phyloP scores from a whole-genome alignment of 2,113 vertebrate species.

The Platysternon megacephalum region DNA sequence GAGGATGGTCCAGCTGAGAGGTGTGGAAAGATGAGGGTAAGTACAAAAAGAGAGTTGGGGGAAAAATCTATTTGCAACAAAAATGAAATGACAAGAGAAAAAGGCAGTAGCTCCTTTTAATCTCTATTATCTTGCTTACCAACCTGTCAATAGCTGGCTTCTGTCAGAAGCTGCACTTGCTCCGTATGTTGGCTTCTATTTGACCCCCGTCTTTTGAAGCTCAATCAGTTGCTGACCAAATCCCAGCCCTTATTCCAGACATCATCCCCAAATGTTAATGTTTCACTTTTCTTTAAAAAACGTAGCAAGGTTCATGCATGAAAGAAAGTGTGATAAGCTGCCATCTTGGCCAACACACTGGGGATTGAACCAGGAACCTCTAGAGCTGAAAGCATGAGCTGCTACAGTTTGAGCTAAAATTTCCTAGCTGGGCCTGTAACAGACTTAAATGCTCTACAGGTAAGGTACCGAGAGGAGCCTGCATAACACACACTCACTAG shows the following conservation, averaged over 20 bases:
- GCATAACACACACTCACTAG: accelerated
- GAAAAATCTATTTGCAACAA: not conserved
- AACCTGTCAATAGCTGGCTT: not conserved
- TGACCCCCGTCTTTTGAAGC: not conserved
- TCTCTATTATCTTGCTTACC: not conserved
- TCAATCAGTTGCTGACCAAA: not conserved
- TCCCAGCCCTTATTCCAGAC: not conserved
- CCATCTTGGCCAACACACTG: not conserved
- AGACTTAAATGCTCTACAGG: not conserved
- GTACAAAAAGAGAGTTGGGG: not conserved
- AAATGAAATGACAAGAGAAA: not conserved
- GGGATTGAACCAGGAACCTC: not conserved
- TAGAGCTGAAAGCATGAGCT: not conserved
- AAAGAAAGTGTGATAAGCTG: not conserved
- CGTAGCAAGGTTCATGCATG: accelerated
- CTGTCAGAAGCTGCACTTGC: not conserved
- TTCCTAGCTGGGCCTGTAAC: not conserved
- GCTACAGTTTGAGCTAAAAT: not conserved
- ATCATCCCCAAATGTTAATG: not conserved
- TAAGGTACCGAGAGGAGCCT: not conserved
- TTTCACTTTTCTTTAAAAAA: not conserved
- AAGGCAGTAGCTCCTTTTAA: not conserved
- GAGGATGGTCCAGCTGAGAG: slow-evolving; percentile 96
- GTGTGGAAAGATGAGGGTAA: slow-evolving; percentile 97
- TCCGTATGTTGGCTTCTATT: not conserved